Evolutionary conservation across 1,140 invertebrate genomes (phyloP).

Genomic region (Drosophila busckii): DNA sequence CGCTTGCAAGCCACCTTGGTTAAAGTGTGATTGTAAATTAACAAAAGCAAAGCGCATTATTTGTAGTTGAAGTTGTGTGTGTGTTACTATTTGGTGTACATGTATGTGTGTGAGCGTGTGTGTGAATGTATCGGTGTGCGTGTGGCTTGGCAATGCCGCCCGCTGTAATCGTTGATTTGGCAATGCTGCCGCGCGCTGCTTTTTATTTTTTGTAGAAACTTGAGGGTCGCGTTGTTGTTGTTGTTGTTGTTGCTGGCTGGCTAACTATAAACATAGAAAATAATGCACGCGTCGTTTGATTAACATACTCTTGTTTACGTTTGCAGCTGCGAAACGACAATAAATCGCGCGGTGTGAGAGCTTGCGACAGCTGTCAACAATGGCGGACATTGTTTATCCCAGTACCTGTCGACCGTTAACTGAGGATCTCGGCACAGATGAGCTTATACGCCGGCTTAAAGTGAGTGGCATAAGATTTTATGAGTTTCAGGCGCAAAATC

Average conservation of each 20-base stretch:
- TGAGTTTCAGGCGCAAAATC: too few relatives aligned
- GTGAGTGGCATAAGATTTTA: conserved; percentile 79
- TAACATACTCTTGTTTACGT: conserved; percentile 1
- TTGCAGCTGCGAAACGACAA: conserved; percentile 8
- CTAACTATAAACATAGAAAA: background rate
- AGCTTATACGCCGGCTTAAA: conserved; percentile 95
- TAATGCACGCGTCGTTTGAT: background rate
- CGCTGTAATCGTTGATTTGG: conserved; percentile 55
- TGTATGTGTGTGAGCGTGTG: conserved; percentile 12
- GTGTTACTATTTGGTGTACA: background rate
- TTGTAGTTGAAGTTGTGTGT: conserved; percentile 27
- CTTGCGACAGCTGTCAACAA: conserved; percentile 25
- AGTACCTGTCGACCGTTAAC: conserved; percentile 91
- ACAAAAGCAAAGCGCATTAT: conserved; percentile 6
- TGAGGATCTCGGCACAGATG: conserved; percentile 96
- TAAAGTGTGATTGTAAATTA: conserved; percentile 1
- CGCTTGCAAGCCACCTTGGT: background rate
- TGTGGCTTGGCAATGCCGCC: conserved; percentile 62
- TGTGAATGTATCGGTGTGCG: conserved; percentile 27
- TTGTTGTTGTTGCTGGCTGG: conserved; percentile 22
- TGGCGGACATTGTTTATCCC: conserved; percentile 88
- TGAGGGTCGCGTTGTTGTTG: conserved; percentile 45
- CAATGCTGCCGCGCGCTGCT: conserved; percentile 43
- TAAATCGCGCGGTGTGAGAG: background rate
- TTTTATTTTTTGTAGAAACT: conserved; percentile 11